Evolutionary conservation across 2,888 invertebrate species (phyloP), one percentile per base, ranked within the genome.

Genomic region (Ichneumon xanthorius): DNA sequence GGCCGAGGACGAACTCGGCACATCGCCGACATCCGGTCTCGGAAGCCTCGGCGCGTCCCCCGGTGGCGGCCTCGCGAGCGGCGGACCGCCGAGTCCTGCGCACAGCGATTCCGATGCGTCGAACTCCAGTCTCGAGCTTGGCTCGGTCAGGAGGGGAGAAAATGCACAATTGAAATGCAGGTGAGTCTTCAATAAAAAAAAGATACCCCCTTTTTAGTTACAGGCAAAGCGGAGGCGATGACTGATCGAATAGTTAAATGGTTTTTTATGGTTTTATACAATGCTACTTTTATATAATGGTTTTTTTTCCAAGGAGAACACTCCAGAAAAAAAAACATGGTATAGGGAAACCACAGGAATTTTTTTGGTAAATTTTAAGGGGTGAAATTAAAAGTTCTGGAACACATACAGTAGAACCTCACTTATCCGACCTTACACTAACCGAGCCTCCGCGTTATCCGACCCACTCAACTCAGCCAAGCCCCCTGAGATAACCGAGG

Each of bases 51-150:
- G 89, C 9, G 87, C 88, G 33, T 89, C 91, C 4, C 88, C 92
- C 6, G 89, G 88, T 40, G 86, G 87, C 37, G 86, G 87, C 37
- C 88, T 91, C 58, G 89, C 91, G 26, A 91, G 87, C 80, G 90
- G 88, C 16, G 93, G 92, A 0, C 94, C 94, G 3, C 91, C 93
- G 65, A 93, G 93, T 86, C 94, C 94, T 11, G 91, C 92, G 4
- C 93, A 94, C 90, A 93, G 93, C 85, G 94, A 94, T 80, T 94
- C 94, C 26, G 94, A 94, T 75, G 94, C 94, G 0, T 94, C 94
- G 71, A 94, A 89, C 81, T 94, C 94, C 45, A 93, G 94, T 80
- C 86, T 94, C 77, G 94, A 94, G 78, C 88, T 94, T 1, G 93
- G 93, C 4, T 92, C 93, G n/a, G 88, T 92, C 78, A 90, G 93